These are phyloP conservation scores for Hippotragus niger DNA, from an alignment of 2,113 vertebrate genomes.

Conservation along the genomic window DNA sequence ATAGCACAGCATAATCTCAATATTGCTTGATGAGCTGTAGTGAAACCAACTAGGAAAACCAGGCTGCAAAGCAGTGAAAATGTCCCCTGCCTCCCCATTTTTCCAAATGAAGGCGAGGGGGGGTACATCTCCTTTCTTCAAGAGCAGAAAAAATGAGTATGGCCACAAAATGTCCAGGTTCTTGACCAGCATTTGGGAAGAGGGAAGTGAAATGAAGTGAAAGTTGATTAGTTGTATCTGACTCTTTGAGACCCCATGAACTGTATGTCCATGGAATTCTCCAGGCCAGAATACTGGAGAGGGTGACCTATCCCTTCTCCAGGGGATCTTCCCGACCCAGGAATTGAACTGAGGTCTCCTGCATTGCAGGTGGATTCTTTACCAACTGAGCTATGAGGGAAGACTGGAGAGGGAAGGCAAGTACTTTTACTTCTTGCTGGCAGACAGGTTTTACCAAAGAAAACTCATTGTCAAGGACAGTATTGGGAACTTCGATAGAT, in stretches of 20 bases:
- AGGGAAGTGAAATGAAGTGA: neutral
- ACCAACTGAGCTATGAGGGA: neutral
- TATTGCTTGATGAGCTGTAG: neutral
- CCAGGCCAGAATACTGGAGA: neutral
- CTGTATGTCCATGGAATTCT: neutral
- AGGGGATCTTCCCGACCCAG: neutral
- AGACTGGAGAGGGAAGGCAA: neutral
- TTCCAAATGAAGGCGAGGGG: fast-evolving
- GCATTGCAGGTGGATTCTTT: neutral
- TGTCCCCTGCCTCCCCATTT: neutral
- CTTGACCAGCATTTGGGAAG: neutral
- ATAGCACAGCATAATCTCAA: neutral
- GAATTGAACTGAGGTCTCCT: neutral
- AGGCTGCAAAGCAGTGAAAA: neutral
- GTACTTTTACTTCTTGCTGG: neutral
- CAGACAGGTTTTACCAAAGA: neutral
- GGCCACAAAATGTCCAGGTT: neutral
- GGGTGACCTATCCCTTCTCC: neutral
- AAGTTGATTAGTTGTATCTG: neutral
- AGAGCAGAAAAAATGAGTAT: neutral
- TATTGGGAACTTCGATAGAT: neutral
- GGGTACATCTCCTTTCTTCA: neutral
- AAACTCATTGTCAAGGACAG: neutral
- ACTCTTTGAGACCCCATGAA: neutral
- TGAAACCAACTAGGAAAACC: neutral